Conservation (phyloP, 1,140 invertebrate species). For the Homalodisca vitripennis region DNA sequence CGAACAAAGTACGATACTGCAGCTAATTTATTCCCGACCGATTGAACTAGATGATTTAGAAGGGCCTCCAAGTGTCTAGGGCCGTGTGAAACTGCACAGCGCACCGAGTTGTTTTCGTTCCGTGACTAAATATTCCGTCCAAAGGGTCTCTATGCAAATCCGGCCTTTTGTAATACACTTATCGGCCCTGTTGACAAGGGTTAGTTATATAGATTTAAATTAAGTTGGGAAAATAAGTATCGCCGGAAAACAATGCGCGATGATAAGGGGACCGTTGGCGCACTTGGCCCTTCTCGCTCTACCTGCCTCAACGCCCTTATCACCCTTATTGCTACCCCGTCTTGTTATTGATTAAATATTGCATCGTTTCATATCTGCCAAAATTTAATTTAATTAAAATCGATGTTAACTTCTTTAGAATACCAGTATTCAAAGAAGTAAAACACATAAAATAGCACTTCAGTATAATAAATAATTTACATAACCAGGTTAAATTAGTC, state of each 20-base stretch:
- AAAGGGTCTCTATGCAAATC: conserved; percentile 5
- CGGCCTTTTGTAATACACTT: background rate
- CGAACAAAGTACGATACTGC: background rate
- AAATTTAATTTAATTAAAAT: too few species aligned
- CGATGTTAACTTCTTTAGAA: too few species aligned
- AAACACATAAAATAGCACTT: too few species aligned
- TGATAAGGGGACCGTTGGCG: background rate
- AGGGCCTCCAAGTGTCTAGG: too few species aligned
- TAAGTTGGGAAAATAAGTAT: background rate
- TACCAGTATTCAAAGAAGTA: too few species aligned
- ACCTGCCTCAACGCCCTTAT: background rate
- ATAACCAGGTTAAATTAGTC: too few species aligned
- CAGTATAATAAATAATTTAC: too few species aligned
- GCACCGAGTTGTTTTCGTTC: background rate
- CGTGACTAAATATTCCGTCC: background rate
- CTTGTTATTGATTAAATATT: too few species aligned
- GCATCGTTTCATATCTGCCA: too few species aligned
- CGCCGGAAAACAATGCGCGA: background rate
- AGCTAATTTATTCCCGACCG: conserved; percentile 1
- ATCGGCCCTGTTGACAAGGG: background rate
- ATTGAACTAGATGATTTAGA: conserved; percentile 13
- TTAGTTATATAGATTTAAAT: conserved; percentile 11
- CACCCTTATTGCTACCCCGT: too few species aligned
- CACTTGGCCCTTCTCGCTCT: background rate
- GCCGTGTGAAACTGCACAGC: background rate